Evolutionary conservation across 1,140 invertebrate species (phyloP).

Genomic region (Monochamus saltuarius): DNA sequence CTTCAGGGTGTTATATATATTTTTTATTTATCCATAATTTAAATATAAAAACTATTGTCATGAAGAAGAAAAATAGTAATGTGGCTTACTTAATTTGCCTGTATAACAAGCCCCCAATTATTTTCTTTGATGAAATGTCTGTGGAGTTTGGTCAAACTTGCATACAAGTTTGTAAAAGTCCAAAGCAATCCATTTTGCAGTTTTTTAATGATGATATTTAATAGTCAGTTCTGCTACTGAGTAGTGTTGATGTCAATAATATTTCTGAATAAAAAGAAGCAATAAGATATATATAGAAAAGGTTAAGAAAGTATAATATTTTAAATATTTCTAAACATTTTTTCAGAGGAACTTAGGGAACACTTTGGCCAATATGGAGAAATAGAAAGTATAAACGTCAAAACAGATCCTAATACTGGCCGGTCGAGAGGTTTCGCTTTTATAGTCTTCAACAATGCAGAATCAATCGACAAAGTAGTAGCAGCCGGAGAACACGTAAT

Average conservation of each 20-base stretch:
- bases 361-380: slow-evolving; percentile 88
- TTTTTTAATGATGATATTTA: slow-evolving; percentile 13
- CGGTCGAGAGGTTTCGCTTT: slow-evolving; percentile 92
- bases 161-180: no score
- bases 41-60: no score
- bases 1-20: no score
- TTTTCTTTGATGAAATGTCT: no score
- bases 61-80: no score
- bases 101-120: no score
- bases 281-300: neutral
- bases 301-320: neutral
- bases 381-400: slow-evolving; percentile 92
- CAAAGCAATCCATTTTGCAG: no score
- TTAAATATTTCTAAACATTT: slow-evolving; percentile 24
- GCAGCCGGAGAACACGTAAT: slow-evolving; percentile 84
- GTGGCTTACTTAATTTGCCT: no score
- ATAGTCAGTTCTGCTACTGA: slow-evolving; percentile 40
- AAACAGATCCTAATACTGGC: slow-evolving; percentile 88
- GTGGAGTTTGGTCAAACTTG: no score
- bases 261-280: slow-evolving; percentile 24
- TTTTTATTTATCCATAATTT: no score
- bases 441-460: slow-evolving; percentile 87
- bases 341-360: slow-evolving; percentile 88
- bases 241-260: slow-evolving; percentile 21
- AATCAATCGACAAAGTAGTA: slow-evolving; percentile 89